A percentile compares a stretch with the other conserved stretches of the same genome.
Conservation (phyloP, 2,888 invertebrate genomes). For the Caenorhabditis virilis region DNA sequence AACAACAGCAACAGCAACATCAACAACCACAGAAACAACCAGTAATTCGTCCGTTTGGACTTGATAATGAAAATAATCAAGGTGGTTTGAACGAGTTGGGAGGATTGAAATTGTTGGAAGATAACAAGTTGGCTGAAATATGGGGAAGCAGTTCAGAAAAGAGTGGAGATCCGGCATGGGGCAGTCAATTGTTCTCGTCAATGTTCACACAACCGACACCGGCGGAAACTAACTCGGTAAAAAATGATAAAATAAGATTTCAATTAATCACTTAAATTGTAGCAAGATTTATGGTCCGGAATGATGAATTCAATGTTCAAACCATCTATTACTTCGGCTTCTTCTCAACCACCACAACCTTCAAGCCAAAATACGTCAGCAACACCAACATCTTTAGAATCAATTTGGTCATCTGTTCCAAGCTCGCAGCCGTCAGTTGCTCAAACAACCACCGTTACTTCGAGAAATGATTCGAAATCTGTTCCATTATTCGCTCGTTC, state of each 20-base stretch:
- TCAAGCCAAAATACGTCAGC: neutral
- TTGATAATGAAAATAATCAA: neutral
- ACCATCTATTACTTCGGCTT: neutral
- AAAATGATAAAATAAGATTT: too few relatives aligned
- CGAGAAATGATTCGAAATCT: neutral
- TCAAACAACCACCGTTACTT: neutral
- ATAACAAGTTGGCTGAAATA: conserved; percentile 9
- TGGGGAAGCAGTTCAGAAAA: conserved; percentile 27
- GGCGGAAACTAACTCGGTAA: neutral
- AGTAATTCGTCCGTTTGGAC: conserved; percentile 6
- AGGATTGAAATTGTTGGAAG: conserved; percentile 9
- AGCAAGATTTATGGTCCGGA: neutral
- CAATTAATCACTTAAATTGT: too few relatives aligned
- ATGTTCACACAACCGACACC: neutral
- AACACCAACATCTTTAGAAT: conserved; percentile 3
- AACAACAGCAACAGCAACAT: neutral
- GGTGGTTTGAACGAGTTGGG: conserved; percentile 9
- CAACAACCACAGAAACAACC: neutral
- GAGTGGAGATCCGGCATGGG: conserved; percentile 13
- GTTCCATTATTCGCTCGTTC: conserved; percentile 27
- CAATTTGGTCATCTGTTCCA: conserved; percentile 4
- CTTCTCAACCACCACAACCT: neutral
- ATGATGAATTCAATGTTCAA: neutral
- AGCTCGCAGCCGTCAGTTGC: neutral
- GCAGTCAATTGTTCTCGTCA: conserved; percentile 18